phyloP scores from a whole-genome alignment of 2,888 invertebrate species.

The Heliconius ethilla region DNA sequence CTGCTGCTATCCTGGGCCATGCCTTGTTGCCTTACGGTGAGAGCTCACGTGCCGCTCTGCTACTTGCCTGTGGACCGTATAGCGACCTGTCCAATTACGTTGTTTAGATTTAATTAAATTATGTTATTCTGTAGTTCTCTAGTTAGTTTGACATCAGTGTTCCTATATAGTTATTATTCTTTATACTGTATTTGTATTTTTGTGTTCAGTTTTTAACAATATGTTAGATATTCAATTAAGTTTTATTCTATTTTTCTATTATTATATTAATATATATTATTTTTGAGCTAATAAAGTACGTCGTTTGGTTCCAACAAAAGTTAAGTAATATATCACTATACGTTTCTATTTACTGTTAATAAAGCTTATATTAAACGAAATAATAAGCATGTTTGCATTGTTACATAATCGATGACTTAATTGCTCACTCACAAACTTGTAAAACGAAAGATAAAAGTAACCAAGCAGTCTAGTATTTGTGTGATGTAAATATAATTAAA shows the following conservation, averaged over 20 bases:
- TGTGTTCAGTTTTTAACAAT: neutral
- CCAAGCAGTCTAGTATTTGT: constrained; percentile 15
- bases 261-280: too few relatives aligned
- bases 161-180: neutral
- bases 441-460: constrained; percentile 15
- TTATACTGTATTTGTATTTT: neutral
- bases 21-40: constrained; percentile 13
- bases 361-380: neutral
- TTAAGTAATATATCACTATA: too few relatives aligned
- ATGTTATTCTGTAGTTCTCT: neutral
- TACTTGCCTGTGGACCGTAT: neutral
- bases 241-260: too few relatives aligned
- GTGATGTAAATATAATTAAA: constrained; percentile 43
- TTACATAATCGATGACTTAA: constrained; percentile 2
- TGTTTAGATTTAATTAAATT: constrained; percentile 10
- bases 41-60: constrained; percentile 9
- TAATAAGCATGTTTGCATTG: neutral
- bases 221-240: neutral
- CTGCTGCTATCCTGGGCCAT: constrained; percentile 5
- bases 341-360: too few relatives aligned
- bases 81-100: constrained; percentile 3
- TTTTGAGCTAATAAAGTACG: too few relatives aligned
- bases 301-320: too few relatives aligned
- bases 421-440: neutral
- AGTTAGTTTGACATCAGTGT: neutral